These are phyloP conservation scores for Eupithecia dodoneata DNA, from an alignment of 2,888 invertebrate genomes.

Conservation along the genomic window DNA sequence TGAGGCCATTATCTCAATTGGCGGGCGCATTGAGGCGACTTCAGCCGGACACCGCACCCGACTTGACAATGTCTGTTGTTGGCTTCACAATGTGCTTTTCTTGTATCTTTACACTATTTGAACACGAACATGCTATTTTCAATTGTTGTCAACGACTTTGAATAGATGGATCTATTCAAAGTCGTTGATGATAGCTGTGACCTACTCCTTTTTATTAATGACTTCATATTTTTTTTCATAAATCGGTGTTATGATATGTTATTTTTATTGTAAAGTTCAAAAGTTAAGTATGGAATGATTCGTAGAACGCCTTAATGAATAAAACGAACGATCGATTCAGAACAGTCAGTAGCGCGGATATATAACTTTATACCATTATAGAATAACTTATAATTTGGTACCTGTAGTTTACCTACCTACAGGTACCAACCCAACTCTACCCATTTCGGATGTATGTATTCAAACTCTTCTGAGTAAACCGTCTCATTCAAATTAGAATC, in stretches of 20 bases:
- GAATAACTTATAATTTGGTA: not conserved
- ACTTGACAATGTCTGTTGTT: constrained; percentile 68
- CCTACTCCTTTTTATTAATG: not conserved
- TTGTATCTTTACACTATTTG: constrained; percentile 52
- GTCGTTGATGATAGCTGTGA: not conserved
- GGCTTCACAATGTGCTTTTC: constrained; percentile 73
- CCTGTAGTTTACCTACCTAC: not conserved
- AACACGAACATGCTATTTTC: constrained; percentile 21
- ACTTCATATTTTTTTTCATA: not conserved
- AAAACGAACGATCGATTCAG: not conserved
- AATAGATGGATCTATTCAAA: constrained; percentile 1
- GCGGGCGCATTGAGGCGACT: constrained; percentile 77
- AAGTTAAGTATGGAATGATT: not conserved
- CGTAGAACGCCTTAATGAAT: not conserved
- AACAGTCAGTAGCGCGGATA: not conserved
- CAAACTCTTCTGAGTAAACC: not conserved
- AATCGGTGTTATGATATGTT: not conserved
- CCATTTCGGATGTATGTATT: not conserved
- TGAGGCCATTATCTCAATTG: constrained; percentile 82
- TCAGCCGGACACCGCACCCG: constrained; percentile 80
- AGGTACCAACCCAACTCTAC: not conserved
- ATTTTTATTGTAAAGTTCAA: not conserved
- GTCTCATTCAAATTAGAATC: constrained; percentile 3
- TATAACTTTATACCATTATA: not conserved
- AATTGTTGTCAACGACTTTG: not conserved